Conservation (phyloP, 2,113 vertebrate species). For the Axis porcinus region DNA sequence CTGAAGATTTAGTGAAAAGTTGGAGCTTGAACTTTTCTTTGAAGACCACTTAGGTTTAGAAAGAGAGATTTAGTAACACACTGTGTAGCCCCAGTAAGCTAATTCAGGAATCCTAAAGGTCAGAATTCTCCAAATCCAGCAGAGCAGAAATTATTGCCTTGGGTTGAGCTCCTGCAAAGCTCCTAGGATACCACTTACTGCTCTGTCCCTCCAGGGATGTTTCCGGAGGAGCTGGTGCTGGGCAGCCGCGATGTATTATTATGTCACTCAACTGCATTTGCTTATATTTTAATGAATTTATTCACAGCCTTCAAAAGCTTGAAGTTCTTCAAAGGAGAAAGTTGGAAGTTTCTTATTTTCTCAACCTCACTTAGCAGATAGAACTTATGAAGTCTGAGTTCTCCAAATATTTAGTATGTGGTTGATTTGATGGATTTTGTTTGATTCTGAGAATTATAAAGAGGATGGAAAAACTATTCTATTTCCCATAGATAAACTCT, state of each 20-base stretch:
- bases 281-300: not conserved
- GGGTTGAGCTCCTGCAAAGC: not conserved
- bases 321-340: not conserved
- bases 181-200: not conserved
- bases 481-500: not conserved
- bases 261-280: not conserved
- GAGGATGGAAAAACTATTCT: not conserved
- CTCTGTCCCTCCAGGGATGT: not conserved
- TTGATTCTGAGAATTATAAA: not conserved
- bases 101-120: not conserved
- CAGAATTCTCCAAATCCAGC: not conserved
- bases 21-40: not conserved
- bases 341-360: not conserved
- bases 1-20: not conserved
- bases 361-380: not conserved
- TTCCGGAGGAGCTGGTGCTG: not conserved
- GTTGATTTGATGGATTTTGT: not conserved
- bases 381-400: not conserved
- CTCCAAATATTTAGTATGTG: not conserved
- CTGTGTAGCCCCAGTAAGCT: not conserved
- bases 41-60: not conserved
- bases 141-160: not conserved
- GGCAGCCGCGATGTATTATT: not conserved
- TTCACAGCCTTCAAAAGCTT: not conserved
- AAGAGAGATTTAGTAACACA: not conserved